phyloP scores from a whole-genome alignment of 2,797 vertebrate species.

The Pseudochromis fuscus region DNA sequence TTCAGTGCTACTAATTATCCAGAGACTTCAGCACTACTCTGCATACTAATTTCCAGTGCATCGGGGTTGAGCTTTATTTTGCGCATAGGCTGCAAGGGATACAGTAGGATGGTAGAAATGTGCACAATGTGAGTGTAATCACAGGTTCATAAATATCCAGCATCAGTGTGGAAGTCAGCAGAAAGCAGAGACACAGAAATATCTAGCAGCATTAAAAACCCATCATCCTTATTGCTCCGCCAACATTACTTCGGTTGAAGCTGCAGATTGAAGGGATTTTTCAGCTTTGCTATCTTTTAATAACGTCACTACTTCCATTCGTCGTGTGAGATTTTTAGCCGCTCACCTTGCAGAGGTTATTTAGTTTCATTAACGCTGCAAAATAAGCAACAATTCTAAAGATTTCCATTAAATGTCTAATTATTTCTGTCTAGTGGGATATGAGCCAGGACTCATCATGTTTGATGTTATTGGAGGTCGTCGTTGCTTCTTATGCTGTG shows the following conservation, averaged over 20 bases:
- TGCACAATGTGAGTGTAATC: slow-evolving; percentile 30
- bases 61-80: background rate
- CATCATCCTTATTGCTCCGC: slow-evolving; percentile 63
- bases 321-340: slow-evolving; percentile 19
- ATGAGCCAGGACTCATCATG: slow-evolving; percentile 31
- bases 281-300: slow-evolving; percentile 48
- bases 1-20: slow-evolving; percentile 5
- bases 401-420: slow-evolving; percentile 55
- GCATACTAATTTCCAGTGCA: background rate
- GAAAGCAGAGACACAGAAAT: slow-evolving; percentile 53
- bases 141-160: slow-evolving; percentile 43
- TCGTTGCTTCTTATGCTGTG: background rate
- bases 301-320: slow-evolving; percentile 15
- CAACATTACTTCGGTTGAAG: slow-evolving; percentile 54
- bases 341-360: slow-evolving; percentile 33
- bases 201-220: slow-evolving; percentile 65
- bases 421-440: slow-evolving; percentile 41
- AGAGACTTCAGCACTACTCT: background rate
- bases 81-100: background rate
- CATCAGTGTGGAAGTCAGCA: slow-evolving; percentile 49
- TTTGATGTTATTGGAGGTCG: slow-evolving; percentile 21
- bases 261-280: slow-evolving; percentile 47
- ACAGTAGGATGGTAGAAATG: slow-evolving; percentile 2
- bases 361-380: slow-evolving; percentile 48
- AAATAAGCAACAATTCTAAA: slow-evolving; percentile 41